Percentiles rank a stretch among this genome's conserved stretches.
Evolutionary conservation across 2,888 invertebrate genomes (phyloP).

Genomic region (Glomeris marginata): DNA sequence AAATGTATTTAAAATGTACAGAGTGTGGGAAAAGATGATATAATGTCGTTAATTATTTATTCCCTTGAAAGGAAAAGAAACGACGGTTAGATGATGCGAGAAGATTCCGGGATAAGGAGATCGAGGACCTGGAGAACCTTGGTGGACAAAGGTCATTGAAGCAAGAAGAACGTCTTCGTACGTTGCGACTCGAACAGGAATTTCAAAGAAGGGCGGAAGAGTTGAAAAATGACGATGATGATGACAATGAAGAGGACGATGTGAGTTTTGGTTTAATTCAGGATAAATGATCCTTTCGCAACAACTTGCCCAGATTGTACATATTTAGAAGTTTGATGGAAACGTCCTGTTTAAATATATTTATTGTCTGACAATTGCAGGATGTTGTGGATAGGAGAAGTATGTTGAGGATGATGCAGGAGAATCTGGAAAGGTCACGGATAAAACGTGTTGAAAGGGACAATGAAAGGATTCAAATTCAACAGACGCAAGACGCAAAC

Average conservation of each 20-base stretch:
- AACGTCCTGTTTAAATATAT: not conserved
- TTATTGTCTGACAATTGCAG: conserved; percentile 6
- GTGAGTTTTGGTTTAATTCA: conserved; percentile 10
- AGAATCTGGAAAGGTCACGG: conserved; percentile 31
- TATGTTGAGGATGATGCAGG: conserved; percentile 30
- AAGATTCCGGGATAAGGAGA: conserved; percentile 72
- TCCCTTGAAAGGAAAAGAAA: conserved; percentile 31
- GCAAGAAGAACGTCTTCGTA: conserved; percentile 74
- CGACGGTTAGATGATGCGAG: conserved; percentile 56
- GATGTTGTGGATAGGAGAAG: conserved; percentile 28
- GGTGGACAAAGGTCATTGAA: conserved; percentile 49
- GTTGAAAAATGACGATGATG: conserved; percentile 52
- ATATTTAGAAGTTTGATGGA: too few species aligned
- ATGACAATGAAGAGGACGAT: conserved; percentile 42
- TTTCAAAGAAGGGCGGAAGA: conserved; percentile 83
- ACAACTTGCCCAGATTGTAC: not conserved
- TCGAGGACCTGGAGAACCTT: conserved; percentile 55
- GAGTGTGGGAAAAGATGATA: conserved; percentile 1
- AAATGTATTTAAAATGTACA: conserved; percentile 1
- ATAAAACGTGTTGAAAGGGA: conserved; percentile 24
- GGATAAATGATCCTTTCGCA: not conserved
- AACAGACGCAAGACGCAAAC: conserved; percentile 18
- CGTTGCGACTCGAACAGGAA: conserved; percentile 81
- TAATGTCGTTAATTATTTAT: conserved; percentile 2
- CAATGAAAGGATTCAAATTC: conserved; percentile 16